These are phyloP conservation scores for Pelobates cultripes DNA, from an alignment of 2,797 vertebrate genomes.

Conservation along the genomic window DNA sequence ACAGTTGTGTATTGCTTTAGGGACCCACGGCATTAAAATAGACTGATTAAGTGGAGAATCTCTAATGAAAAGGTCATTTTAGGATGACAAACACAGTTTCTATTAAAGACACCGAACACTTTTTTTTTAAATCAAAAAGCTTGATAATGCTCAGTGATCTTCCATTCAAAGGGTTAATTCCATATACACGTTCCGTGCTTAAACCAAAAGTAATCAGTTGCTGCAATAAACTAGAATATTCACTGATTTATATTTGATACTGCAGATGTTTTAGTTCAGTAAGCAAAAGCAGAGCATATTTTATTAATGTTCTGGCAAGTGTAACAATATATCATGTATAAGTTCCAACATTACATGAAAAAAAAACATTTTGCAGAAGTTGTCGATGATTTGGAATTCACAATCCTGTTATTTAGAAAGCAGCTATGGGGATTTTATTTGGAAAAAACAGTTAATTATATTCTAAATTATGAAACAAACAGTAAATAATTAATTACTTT, in stretches of 20 bases:
- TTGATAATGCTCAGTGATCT: not conserved
- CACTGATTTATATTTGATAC: not conserved
- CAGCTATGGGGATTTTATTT: constrained; percentile 34
- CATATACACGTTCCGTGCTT: not conserved
- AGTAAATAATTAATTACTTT: constrained; percentile 46
- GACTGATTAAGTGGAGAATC: not conserved
- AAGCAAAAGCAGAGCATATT: not conserved
- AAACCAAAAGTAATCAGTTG: not conserved
- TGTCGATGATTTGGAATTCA: constrained; percentile 2
- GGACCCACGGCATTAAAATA: not conserved
- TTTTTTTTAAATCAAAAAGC: not conserved
- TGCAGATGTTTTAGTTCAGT: not conserved
- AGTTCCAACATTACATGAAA: constrained; percentile 12
- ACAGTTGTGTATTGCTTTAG: not conserved
- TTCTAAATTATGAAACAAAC: constrained; percentile 42
- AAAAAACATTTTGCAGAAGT: constrained; percentile 7
- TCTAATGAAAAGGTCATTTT: not conserved
- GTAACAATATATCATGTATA: not conserved
- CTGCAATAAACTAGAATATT: not conserved
- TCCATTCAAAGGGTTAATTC: not conserved
- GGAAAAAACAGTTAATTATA: constrained; percentile 39
- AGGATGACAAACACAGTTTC: not conserved
- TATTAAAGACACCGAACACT: not conserved
- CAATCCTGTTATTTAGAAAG: constrained; percentile 23
- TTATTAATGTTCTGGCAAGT: constrained; percentile 2